Evolutionary conservation across 2,888 invertebrate genomes (phyloP).

Genomic region (Hemistola chrysoprasaria): DNA sequence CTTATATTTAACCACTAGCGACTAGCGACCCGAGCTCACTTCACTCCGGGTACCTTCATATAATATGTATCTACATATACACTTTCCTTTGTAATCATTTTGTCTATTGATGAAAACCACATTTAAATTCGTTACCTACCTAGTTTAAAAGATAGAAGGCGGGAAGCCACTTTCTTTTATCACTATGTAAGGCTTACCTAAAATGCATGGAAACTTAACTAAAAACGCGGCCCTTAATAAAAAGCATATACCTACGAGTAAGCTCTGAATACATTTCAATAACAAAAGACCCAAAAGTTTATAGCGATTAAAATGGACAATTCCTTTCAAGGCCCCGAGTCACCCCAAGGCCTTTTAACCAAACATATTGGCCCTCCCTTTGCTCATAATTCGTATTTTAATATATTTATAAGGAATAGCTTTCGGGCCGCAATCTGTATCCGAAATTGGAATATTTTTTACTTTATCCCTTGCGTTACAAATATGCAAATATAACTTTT

Average conservation of each 20-base stretch:
- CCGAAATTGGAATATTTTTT: slow-evolving; percentile 61
- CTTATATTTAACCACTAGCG: too few relatives aligned
- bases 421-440: slow-evolving; percentile 53
- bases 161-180: too few relatives aligned
- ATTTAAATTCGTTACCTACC: too few relatives aligned
- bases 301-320: slow-evolving; percentile 24
- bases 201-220: too few relatives aligned
- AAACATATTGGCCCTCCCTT: slow-evolving; percentile 41
- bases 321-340: slow-evolving; percentile 15
- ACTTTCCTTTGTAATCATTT: too few relatives aligned
- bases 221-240: slow-evolving; percentile 2
- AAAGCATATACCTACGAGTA: slow-evolving; percentile 4
- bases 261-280: slow-evolving; percentile 6
- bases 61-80: too few relatives aligned
- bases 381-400: slow-evolving; percentile 58
- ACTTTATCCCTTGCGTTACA: slow-evolving; percentile 44
- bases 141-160: too few relatives aligned
- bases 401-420: slow-evolving; percentile 62
- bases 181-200: too few relatives aligned
- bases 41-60: too few relatives aligned
- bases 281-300: slow-evolving; percentile 20
- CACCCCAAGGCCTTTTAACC: slow-evolving; percentile 26
- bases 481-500: slow-evolving; percentile 23
- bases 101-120: too few relatives aligned
- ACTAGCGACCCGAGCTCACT: too few relatives aligned